These are phyloP conservation scores for Osmoderma eremita DNA, from an alignment of 2,888 invertebrate genomes.

Conservation along the genomic window DNA sequence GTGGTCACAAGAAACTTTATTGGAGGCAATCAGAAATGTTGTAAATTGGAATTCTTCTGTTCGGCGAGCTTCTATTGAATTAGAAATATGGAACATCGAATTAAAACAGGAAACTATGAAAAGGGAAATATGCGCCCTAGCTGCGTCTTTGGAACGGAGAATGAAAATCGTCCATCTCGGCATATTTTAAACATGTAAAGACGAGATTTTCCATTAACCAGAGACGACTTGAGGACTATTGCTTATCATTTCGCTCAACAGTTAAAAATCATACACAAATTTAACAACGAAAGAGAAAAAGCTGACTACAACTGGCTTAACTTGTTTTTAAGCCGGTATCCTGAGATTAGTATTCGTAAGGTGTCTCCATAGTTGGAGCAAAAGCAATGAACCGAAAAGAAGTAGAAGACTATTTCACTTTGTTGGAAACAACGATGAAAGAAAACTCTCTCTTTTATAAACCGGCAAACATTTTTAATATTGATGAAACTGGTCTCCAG, in stretches of 20 bases:
- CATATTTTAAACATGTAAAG: neutral
- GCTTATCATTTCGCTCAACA: neutral
- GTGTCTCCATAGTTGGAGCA: too few relatives aligned
- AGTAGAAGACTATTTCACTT: neutral
- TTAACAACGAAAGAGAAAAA: neutral
- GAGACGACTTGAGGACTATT: neutral
- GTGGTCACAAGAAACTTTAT: too few relatives aligned
- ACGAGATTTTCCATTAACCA: constrained; percentile 8
- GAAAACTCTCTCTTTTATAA: neutral
- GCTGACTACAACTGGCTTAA: constrained; percentile 1
- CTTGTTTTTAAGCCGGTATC: neutral
- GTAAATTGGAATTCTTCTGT: neutral
- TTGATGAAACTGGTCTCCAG: constrained; percentile 7
- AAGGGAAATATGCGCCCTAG: neutral
- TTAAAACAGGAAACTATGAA: neutral
- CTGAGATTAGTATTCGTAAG: neutral
- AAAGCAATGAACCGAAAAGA: neutral
- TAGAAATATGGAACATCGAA: neutral
- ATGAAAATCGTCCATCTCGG: neutral
- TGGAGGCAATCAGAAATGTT: too few relatives aligned
- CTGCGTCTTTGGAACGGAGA: neutral
- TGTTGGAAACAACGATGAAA: neutral
- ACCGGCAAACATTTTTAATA: neutral
- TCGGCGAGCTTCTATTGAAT: neutral
- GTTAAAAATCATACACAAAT: constrained; percentile 1